Evolutionary conservation across 2,797 vertebrate genomes (phyloP).

Genomic region (Rhinophrynus dorsalis): DNA sequence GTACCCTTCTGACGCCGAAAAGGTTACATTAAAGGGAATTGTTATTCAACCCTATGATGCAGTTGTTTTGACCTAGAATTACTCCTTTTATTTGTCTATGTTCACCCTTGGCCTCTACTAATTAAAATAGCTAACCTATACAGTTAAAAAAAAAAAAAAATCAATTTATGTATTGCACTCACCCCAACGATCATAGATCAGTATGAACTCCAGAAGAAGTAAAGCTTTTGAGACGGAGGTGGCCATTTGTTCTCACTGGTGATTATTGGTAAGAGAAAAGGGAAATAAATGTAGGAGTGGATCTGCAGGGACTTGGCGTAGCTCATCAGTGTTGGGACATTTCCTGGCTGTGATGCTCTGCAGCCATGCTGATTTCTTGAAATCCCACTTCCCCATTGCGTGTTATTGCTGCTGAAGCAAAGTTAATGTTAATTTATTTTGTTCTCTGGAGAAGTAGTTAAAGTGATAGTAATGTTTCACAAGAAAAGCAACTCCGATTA

Average conservation of each 20-base stretch:
- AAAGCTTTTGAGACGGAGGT: background rate
- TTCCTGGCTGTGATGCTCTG: slow-evolving; percentile 12
- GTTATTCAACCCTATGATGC: too few relatives aligned
- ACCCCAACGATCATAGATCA: slow-evolving; percentile 60
- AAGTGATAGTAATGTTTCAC: too few relatives aligned
- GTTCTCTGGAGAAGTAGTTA: too few relatives aligned
- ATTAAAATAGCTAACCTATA: too few relatives aligned
- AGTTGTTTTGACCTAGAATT: too few relatives aligned
- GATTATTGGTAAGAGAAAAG: background rate
- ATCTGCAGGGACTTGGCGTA: background rate
- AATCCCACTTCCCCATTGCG: background rate
- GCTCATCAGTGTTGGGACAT: slow-evolving; percentile 10
- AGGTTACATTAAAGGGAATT: too few relatives aligned
- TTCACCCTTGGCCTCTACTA: too few relatives aligned
- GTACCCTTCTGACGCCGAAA: too few relatives aligned
- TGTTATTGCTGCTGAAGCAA: background rate
- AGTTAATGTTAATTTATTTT: too few relatives aligned
- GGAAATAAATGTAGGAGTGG: slow-evolving; percentile 20
- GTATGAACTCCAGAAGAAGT: slow-evolving; percentile 51
- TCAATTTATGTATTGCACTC: slow-evolving; percentile 49
- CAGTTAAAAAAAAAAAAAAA: too few relatives aligned
- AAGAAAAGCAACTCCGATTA: too few relatives aligned
- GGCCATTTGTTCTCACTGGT: slow-evolving; percentile 55
- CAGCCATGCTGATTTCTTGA: background rate
- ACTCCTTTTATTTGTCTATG: too few relatives aligned